Base-by-base conservation (phyloP, 1,140 invertebrate genomes). In the Formica selysi region DNA sequence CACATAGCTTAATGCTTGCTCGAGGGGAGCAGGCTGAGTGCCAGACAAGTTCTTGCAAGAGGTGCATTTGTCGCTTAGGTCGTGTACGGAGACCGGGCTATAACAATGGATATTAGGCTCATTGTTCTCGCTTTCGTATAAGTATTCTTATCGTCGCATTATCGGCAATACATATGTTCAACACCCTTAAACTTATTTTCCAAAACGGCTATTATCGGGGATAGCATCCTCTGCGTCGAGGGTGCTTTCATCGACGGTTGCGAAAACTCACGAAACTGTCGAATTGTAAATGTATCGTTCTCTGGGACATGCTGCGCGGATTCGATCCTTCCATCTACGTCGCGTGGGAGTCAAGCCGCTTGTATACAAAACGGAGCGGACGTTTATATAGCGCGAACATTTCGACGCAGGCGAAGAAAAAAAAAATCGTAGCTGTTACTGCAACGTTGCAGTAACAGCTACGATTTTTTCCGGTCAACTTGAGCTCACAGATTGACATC, bases 221-320 rank as follows among this genome's bases (percentile, higher is more conserved):
- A 29, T 41, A 26, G 36, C 51, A 11, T 41, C 54, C 16, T 51
- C 13, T 8, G 3, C 29, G 76, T 78, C 65, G 32, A 73, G 54
- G 22, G 61, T 86, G 71, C 64, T 71, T 32, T 8, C 29, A 32
- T 86, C 76, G 19, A 38, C 57, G 29, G n/a, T 0, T 51, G 22
- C 26, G 54, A 59, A 51, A 81, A 87, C 51, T 87, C 61, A 62
- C 62, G 81, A 92, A 92, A 92, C 92, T 92, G 92, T 89, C 80
- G 87, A 93, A 87, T 93, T 93, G 92, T 90, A 90, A 91, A 90
- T 91, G 86, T 92, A 92, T 93, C 91, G 87, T 91, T 91, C 87
- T 73, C 59, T 78, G 85, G 0, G 8, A 89, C 79, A 67, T 89
- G 86, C 85, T 51, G 85, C 48, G 73, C 85, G 86, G 89, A 83